Percentiles rank a stretch among this genome's conserved stretches.
Evolutionary conservation across 2,888 invertebrate genomes (phyloP).

Genomic region (Unio delphinus): DNA sequence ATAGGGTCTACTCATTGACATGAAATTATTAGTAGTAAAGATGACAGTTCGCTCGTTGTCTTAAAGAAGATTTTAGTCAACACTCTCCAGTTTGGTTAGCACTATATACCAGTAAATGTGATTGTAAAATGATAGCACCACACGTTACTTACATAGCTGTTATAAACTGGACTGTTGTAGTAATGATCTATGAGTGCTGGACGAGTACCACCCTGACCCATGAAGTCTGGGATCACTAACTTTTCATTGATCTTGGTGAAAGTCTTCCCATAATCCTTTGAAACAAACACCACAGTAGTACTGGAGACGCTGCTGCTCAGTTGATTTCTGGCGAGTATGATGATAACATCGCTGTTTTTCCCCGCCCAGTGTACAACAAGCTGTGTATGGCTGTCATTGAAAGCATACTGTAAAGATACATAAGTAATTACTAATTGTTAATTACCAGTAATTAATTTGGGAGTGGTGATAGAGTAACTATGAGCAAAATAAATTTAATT

Average conservation of each 20-base stretch:
- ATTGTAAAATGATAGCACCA: background rate
- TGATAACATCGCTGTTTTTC: conserved; percentile 87
- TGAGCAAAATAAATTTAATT: no score
- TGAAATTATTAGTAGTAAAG: no score
- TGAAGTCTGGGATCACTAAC: conserved; percentile 76
- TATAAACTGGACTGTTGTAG: conserved; percentile 86
- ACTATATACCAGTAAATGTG: no score
- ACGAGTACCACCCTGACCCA: conserved; percentile 71
- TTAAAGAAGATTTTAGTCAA: no score
- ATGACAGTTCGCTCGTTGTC: no score
- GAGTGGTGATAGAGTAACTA: no score
- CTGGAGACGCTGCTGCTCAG: background rate
- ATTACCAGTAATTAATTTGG: no score
- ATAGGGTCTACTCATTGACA: no score
- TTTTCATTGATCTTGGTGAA: conserved; percentile 79
- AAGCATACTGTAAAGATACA: conserved; percentile 77
- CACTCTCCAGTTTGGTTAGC: no score
- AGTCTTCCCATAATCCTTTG: conserved; percentile 87
- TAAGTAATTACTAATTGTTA: background rate
- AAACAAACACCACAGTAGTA: conserved; percentile 86
- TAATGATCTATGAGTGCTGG: conserved; percentile 85
- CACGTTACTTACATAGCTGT: conserved; percentile 81
- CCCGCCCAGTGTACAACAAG: conserved; percentile 95
- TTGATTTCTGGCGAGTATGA: conserved; percentile 85
- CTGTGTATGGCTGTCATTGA: conserved; percentile 90